Conservation (phyloP, 2,888 invertebrate species). For the Cephus runcator region DNA sequence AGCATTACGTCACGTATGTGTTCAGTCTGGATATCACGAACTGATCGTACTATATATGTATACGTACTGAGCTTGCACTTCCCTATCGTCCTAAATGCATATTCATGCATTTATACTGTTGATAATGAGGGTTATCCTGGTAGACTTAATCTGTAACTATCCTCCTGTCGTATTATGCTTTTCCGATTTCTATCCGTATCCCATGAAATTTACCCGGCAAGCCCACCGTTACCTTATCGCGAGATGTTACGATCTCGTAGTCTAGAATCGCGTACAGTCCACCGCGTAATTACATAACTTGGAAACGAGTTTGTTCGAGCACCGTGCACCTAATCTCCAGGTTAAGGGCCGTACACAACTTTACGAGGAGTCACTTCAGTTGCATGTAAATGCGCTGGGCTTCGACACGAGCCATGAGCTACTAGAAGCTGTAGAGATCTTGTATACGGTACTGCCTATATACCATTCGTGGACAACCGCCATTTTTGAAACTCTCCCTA, state of each 20-base stretch:
- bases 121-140: not conserved
- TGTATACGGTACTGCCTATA: not conserved
- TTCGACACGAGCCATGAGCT: not conserved
- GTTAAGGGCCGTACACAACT: not conserved
- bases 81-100: not conserved
- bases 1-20: not conserved
- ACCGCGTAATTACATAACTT: conserved; percentile 42
- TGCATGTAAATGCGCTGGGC: not conserved
- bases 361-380: not conserved
- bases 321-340: not conserved
- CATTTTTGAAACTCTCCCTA: not conserved
- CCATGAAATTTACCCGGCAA: not conserved
- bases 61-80: not conserved
- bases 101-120: not conserved
- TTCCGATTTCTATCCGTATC: not conserved
- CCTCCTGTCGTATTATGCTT: not conserved
- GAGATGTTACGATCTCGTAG: not conserved
- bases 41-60: not conserved
- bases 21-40: not conserved
- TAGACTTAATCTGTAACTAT: not conserved
- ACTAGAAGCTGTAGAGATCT: too few species aligned
- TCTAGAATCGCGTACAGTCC: conserved; percentile 16
- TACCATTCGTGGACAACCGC: too few species aligned
- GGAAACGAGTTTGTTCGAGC: conserved; percentile 29
- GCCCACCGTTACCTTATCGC: not conserved